These are phyloP conservation scores for Pectinophora gossypiella DNA, from an alignment of 1,140 invertebrate species.

Conservation along the genomic window DNA sequence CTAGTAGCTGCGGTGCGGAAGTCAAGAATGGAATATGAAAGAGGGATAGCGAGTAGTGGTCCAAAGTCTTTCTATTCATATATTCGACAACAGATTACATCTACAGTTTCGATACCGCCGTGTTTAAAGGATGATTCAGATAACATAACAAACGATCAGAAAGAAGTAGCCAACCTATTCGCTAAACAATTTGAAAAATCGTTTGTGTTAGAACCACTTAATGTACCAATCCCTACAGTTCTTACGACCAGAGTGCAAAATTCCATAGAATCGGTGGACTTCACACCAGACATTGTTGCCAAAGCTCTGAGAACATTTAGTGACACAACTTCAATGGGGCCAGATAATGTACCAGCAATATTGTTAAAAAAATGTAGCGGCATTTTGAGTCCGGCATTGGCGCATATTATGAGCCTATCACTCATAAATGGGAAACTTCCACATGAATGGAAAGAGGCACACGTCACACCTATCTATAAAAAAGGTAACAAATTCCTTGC, in stretches of 20 bases:
- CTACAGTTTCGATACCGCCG: not conserved
- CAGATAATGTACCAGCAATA: not conserved
- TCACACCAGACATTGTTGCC: not conserved
- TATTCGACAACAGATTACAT: not conserved
- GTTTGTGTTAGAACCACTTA: not conserved
- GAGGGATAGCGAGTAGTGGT: too few species aligned
- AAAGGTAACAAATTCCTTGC: not conserved
- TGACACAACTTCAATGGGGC: not conserved
- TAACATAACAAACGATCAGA: not conserved
- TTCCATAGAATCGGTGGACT: not conserved
- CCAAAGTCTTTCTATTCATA: not conserved
- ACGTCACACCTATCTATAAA: not conserved
- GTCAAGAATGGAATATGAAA: too few species aligned
- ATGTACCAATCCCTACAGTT: not conserved
- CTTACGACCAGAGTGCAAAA: not conserved
- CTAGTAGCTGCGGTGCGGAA: too few species aligned
- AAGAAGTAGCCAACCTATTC: not conserved
- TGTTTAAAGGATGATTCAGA: not conserved
- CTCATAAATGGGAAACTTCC: not conserved
- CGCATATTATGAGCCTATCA: not conserved
- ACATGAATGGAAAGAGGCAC: not conserved
- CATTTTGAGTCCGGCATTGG: not conserved
- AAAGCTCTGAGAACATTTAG: not conserved
- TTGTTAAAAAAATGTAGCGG: not conserved
- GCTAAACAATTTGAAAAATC: not conserved